phyloP scores from a whole-genome alignment of 2,888 invertebrate species.

The Chelonus formosanus region DNA sequence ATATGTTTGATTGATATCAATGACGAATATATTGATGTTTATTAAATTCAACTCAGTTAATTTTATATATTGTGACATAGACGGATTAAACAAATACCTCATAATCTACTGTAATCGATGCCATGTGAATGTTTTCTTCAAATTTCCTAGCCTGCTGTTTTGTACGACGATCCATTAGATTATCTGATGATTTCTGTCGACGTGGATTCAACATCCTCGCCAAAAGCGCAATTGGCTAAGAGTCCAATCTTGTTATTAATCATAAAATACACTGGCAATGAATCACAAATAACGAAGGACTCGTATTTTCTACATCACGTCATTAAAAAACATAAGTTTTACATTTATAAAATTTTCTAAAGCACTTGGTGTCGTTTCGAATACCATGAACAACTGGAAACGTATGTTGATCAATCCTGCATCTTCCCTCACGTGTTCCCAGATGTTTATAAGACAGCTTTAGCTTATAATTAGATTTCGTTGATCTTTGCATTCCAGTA shows the following conservation, averaged over 20 bases:
- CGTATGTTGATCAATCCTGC: slow-evolving; percentile 18
- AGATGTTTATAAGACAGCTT: slow-evolving; percentile 57
- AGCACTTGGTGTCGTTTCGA: neutral
- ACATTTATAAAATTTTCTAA: too few species aligned
- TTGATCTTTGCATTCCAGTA: slow-evolving; percentile 42
- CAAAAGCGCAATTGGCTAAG: neutral
- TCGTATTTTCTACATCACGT: neutral
- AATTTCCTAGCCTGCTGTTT: slow-evolving; percentile 32
- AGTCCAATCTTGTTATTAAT: neutral
- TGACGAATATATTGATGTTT: too few species aligned
- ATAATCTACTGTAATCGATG: slow-evolving; percentile 37
- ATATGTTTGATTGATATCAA: too few species aligned
- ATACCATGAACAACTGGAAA: slow-evolving; percentile 1
- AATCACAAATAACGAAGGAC: slow-evolving; percentile 10
- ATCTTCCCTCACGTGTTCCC: slow-evolving; percentile 47
- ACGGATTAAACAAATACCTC: slow-evolving; percentile 34
- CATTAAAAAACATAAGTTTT: too few species aligned
- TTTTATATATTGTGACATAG: too few species aligned
- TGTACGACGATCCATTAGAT: slow-evolving; percentile 41
- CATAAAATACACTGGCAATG: slow-evolving; percentile 1
- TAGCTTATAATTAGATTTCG: slow-evolving; percentile 57
- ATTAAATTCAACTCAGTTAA: too few species aligned
- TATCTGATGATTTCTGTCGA: slow-evolving; percentile 38
- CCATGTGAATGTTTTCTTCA: slow-evolving; percentile 35
- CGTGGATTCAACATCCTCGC: slow-evolving; percentile 32